A percentile compares a stretch with the other conserved stretches of the same genome.
These are phyloP conservation scores for Zalophus californianus DNA, from an alignment of 2,797 vertebrate genomes.

Conservation along the genomic window DNA sequence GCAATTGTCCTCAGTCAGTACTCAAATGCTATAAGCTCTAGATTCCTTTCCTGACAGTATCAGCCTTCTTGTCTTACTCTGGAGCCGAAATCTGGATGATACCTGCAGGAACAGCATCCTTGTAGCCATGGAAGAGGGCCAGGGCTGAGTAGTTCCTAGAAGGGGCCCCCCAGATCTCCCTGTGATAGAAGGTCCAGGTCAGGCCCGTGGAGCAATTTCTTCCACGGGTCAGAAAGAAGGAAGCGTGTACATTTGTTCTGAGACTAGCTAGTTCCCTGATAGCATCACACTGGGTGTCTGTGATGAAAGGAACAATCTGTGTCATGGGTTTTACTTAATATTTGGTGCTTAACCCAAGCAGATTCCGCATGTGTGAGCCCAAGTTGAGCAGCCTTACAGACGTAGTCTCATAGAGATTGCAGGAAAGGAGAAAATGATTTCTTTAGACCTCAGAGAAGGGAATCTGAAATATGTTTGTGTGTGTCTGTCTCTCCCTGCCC, in stretches of 20 bases:
- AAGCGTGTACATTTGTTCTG: neutral
- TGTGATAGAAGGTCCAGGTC: neutral
- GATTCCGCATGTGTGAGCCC: neutral
- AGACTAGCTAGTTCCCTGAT: neutral
- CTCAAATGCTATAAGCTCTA: neutral
- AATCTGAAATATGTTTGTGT: neutral
- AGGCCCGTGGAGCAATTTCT: neutral
- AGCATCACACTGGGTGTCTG: neutral
- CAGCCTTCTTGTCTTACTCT: neutral
- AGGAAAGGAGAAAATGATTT: neutral
- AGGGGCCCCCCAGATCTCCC: neutral
- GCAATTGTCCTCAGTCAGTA: neutral
- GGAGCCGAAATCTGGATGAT: neutral
- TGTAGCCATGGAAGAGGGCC: neutral
- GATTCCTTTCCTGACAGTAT: neutral
- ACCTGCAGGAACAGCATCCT: neutral
- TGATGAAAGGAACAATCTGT: neutral
- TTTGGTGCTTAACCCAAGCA: neutral
- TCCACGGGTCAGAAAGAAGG: neutral
- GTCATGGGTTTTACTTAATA: neutral
- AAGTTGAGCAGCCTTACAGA: neutral
- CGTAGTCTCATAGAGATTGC: neutral
- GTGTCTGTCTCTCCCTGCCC: neutral
- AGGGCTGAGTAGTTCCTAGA: neutral
- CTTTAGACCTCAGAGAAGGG: neutral